These are phyloP conservation scores for Galemys pyrenaicus DNA, from an alignment of 2,113 vertebrate genomes.

Conservation along the genomic window DNA sequence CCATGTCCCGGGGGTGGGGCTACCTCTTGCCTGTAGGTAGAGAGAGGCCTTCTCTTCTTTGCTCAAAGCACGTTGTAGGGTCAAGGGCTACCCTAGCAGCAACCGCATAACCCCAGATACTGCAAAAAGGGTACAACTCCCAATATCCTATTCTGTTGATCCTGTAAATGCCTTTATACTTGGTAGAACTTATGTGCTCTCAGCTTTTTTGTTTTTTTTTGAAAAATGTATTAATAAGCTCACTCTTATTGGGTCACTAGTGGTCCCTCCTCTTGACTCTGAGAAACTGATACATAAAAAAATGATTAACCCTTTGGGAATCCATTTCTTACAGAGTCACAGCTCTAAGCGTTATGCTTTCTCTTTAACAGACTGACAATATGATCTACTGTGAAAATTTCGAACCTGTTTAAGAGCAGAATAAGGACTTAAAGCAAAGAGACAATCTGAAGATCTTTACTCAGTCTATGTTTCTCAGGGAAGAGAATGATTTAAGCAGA, in stretches of 20 bases:
- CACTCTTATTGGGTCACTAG: not conserved
- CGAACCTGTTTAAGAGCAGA: not conserved
- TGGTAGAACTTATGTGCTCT: not conserved
- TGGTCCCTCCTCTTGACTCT: constrained; percentile 16
- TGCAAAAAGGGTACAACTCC: not conserved
- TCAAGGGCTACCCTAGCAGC: not conserved
- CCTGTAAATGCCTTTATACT: not conserved
- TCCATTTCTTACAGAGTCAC: not conserved
- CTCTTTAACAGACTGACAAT: not conserved
- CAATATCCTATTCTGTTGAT: not conserved
- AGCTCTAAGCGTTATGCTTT: not conserved
- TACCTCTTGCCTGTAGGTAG: not conserved
- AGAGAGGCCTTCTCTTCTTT: not conserved
- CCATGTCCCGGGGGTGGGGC: fast-evolving
- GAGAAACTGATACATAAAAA: not conserved
- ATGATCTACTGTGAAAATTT: not conserved
- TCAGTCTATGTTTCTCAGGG: not conserved
- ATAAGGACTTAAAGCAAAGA: not conserved
- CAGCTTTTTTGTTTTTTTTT: constrained; percentile 3
- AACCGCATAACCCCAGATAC: not conserved
- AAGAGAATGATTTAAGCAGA: not conserved
- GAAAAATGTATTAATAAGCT: not conserved
- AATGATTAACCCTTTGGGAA: constrained; percentile 6
- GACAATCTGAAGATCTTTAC: not conserved
- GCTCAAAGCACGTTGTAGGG: not conserved